phyloP scores from a whole-genome alignment of 2,113 vertebrate genomes.

The Coryphaenoides rupestris region DNA sequence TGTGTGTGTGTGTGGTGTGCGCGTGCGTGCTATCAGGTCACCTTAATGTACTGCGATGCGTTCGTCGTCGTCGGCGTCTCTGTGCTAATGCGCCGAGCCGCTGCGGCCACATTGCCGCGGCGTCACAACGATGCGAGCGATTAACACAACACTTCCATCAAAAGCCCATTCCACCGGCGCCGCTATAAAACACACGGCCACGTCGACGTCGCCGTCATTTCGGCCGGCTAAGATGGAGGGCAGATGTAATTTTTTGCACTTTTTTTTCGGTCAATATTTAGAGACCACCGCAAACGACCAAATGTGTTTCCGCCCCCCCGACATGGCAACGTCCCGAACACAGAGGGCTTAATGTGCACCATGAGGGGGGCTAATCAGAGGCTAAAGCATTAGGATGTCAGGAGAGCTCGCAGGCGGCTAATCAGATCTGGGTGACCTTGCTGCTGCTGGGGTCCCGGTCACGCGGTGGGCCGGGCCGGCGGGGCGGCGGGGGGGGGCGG shows the following conservation, averaged over 20 bases:
- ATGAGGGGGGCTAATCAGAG: constrained; percentile 19
- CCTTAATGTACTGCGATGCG: constrained; percentile 18
- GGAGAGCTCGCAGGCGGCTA: constrained; percentile 67
- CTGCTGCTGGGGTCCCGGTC: constrained; percentile 59
- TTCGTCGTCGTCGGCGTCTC: too few relatives aligned
- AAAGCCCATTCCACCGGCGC: constrained; percentile 42
- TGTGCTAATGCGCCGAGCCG: constrained; percentile 42
- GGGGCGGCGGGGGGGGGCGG: too few relatives aligned
- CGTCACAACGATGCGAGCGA: constrained; percentile 55
- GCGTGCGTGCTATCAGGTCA: constrained; percentile 41
- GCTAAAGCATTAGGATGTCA: constrained; percentile 34
- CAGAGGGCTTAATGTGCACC: constrained; percentile 39
- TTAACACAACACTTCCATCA: constrained; percentile 62
- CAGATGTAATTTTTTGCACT: too few relatives aligned
- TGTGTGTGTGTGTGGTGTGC: too few relatives aligned
- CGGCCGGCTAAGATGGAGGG: too few relatives aligned
- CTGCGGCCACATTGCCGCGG: constrained; percentile 44
- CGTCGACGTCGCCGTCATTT: too few relatives aligned
- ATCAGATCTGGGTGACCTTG: constrained; percentile 71
- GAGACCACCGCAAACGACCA: constrained; percentile 26
- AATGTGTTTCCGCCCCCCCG: constrained; percentile 24
- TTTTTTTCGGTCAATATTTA: constrained; percentile 38
- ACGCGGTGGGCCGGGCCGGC: constrained; percentile 66
- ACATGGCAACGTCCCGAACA: too few relatives aligned
- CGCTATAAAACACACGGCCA: constrained; percentile 37